Conservation (phyloP, 2,113 vertebrate genomes). For the Rhynchomys soricoides region DNA sequence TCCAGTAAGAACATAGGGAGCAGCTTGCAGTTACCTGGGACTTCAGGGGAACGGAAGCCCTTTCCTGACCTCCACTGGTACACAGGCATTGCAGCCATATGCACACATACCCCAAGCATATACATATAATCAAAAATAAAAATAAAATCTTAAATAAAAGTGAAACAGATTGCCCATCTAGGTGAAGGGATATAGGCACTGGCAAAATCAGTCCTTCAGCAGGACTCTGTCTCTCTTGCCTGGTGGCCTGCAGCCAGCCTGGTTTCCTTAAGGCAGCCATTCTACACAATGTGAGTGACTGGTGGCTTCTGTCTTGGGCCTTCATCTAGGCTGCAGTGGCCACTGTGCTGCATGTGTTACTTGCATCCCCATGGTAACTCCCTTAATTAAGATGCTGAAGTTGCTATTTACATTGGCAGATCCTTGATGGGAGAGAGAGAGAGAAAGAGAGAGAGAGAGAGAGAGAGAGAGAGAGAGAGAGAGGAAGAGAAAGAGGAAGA, state of each 20-base stretch:
- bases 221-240: rapidly evolving
- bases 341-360: background rate
- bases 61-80: background rate
- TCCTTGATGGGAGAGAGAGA: background rate
- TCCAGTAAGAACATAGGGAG: too few relatives aligned
- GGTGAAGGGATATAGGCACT: rapidly evolving
- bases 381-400: constrained; percentile 59
- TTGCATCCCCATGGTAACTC: constrained; percentile 56
- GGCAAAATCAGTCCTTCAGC: rapidly evolving
- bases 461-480: background rate
- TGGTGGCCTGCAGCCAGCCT: background rate
- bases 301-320: constrained; percentile 11
- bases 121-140: background rate
- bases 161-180: background rate
- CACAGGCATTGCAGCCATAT: too few relatives aligned
- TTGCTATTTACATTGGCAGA: constrained; percentile 64
- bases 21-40: background rate
- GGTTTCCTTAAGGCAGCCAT: background rate
- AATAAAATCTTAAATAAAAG: background rate
- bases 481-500: background rate
- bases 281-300: background rate
- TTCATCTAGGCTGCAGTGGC: rapidly evolving
- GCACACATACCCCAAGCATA: background rate
- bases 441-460: background rate
- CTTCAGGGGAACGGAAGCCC: background rate